Percentiles rank a stretch among this genome's conserved stretches.
Evolutionary conservation across 2,113 vertebrate genomes (phyloP).

Genomic region (Ginglymostoma cirratum): DNA sequence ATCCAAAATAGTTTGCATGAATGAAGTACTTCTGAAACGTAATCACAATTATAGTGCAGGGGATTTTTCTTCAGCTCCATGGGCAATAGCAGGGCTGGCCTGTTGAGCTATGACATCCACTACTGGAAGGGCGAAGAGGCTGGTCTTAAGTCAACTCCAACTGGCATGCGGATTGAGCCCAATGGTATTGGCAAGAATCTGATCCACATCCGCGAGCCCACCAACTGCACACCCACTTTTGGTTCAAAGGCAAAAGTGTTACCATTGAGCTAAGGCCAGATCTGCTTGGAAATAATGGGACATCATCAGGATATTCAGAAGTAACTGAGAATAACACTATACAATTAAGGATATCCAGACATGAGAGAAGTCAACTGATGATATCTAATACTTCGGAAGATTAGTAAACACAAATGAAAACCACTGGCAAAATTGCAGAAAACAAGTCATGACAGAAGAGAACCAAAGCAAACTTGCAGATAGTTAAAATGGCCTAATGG

Average conservation of each 20-base stretch:
- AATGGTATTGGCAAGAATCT: no score
- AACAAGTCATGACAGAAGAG: background rate
- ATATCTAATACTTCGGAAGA: background rate
- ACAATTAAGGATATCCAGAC: background rate
- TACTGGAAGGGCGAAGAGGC: no score
- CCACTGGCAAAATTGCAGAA: background rate
- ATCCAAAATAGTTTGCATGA: background rate
- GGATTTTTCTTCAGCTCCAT: background rate
- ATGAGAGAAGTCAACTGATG: background rate
- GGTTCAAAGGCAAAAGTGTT: background rate
- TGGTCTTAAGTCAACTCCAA: no score
- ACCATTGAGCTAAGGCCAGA: background rate
- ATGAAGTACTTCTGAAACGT: background rate
- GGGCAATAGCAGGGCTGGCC: no score
- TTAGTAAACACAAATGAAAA: background rate
- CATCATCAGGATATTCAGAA: background rate
- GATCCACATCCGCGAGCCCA: no score
- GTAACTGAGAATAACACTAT: background rate
- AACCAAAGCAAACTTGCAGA: background rate
- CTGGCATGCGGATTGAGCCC: background rate
- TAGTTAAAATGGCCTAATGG: background rate
- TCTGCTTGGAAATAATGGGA: background rate
- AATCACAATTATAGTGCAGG: background rate
- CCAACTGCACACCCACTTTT: no score
- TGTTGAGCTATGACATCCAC: no score